Base-by-base conservation (phyloP, 2,113 vertebrate genomes). In the Crotalus helleri region DNA sequence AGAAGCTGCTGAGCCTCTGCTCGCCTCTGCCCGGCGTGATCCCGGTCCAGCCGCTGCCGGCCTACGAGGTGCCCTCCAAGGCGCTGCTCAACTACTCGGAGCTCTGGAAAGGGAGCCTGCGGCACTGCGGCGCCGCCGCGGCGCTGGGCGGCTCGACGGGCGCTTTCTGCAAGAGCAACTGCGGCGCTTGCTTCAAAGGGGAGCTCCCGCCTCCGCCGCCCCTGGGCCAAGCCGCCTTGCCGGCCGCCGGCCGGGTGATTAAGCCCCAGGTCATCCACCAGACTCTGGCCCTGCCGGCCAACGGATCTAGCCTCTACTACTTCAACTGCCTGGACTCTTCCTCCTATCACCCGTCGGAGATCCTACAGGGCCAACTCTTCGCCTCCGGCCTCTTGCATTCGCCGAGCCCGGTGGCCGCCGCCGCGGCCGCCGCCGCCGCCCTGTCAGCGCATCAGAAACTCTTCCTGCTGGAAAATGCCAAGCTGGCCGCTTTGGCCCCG, bases 241-340 rank as follows among this genome's bases (percentile, higher is more conserved):
- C 74, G 39, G 39, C 44, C 21, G 8, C 97, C 39, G 98, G 95
- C 96, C 97, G 99, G 93, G 98, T 99, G 95, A 98, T 99, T 96
- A 99, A 99, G 94, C 99, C 99, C 23, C 99, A 99, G 98, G 99
- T 99, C 33, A 97, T 99, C 94, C 98, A 99, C 96, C 99, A 99
- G 96, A 98, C 98, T 5, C 97, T 99, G 96, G 96, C 98, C 90
- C 96, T 99, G 92, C 98, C 99, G 0, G 96, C 98, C 95, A 98
- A 98, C 90, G 99, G 98, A 88, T 99, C 99, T 3, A 86, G 92
- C 92, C 97, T 99, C 91, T 99, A 99, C 96, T 99, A 99, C 96
- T 98, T 99, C 96, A 99, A 99, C 97, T 99, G 99, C 97, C 97
- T 99, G 98, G 99, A 99, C 95, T 98, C 99, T 44, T 98, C 99